Conservation (phyloP, 2,113 vertebrate genomes). For the Eretmochelys imbricata region DNA sequence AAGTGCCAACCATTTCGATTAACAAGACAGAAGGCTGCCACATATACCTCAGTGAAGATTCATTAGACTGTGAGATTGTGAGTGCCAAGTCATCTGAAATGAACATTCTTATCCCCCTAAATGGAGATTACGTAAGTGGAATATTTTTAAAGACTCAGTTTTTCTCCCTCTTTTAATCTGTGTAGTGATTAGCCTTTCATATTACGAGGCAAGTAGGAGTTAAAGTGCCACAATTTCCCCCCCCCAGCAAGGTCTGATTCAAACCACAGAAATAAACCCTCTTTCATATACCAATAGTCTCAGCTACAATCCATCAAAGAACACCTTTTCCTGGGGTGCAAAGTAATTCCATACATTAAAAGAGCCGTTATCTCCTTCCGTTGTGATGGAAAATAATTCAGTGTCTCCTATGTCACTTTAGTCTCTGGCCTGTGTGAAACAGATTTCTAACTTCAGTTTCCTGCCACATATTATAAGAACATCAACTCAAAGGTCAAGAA, state of each 20-base stretch:
- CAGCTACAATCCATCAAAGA: background rate
- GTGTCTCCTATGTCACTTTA: background rate
- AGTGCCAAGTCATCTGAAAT: constrained; percentile 98
- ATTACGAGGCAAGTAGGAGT: background rate
- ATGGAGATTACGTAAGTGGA: constrained; percentile 92
- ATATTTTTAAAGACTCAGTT: constrained; percentile 13
- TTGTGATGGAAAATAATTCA: constrained; percentile 2
- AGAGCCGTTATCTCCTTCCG: background rate
- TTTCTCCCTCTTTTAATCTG: background rate
- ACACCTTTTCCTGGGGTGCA: background rate
- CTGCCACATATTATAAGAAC: background rate
- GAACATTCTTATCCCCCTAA: constrained; percentile 93
- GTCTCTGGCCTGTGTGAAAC: background rate
- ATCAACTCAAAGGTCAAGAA: background rate
- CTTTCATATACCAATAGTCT: background rate
- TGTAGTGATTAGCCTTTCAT: background rate
- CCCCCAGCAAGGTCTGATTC: background rate
- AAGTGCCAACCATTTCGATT: constrained; percentile 96
- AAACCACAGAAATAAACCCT: background rate
- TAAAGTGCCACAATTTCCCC: background rate
- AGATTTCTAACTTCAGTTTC: constrained; percentile 5
- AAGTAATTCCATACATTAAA: constrained; percentile 21
- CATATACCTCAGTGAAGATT: constrained; percentile 92
- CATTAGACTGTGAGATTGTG: constrained; percentile 92
- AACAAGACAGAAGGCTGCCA: constrained; percentile 99